phyloP scores from a whole-genome alignment of 2,888 invertebrate species.

The Acanthosepion esculentum region DNA sequence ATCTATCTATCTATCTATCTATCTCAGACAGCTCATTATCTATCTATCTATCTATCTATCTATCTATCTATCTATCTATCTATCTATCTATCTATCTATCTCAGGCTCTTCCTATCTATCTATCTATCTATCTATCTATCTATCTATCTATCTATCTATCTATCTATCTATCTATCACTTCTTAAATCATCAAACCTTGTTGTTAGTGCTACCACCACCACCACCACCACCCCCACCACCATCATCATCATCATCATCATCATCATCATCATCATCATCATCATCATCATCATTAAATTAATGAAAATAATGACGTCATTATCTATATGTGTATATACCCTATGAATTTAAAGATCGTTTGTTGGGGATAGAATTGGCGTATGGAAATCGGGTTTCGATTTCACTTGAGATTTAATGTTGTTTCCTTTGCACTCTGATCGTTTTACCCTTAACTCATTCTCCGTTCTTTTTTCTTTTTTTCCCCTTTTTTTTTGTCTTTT shows the following conservation, averaged over 20 bases:
- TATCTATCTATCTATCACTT: not conserved
- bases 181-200: no score
- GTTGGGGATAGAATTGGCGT: not conserved
- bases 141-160: not conserved
- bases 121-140: not conserved
- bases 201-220: not conserved
- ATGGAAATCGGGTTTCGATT: not conserved
- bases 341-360: not conserved
- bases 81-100: not conserved
- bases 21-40: not conserved
- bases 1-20: not conserved
- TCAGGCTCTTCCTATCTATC: not conserved
- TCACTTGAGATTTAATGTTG: conserved; percentile 8
- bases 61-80: not conserved
- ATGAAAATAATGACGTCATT: not conserved
- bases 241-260: not conserved
- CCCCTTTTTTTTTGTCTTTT: no score
- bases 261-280: not conserved
- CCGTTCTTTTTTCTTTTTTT: not conserved
- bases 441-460: not conserved
- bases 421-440: not conserved
- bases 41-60: not conserved
- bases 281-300: not conserved
- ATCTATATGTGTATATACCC: not conserved
- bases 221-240: no score